Conservation (phyloP, 2,888 invertebrate species). For the Catocala nupta region DNA sequence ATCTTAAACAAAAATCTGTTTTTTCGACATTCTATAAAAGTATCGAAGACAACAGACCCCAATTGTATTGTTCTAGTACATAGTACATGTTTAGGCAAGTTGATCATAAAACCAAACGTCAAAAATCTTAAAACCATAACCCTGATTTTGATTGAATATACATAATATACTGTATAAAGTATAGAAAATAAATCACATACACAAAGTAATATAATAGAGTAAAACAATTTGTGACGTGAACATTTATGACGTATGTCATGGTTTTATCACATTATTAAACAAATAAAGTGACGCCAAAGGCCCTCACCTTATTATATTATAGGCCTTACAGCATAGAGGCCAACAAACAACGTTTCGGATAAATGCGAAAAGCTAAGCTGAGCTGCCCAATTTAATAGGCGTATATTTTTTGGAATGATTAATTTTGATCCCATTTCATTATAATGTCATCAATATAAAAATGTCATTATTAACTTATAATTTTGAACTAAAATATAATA, state of each 20-base stretch:
- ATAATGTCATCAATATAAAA: conserved; percentile 6
- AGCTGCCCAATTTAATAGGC: conserved; percentile 21
- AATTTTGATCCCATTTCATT: conserved; percentile 52
- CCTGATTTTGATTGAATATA: conserved; percentile 62
- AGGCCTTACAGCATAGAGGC: conserved; percentile 41
- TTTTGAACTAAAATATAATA: conserved; percentile 24
- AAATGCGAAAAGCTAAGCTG: conserved; percentile 37
- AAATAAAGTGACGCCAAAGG: conserved; percentile 28
- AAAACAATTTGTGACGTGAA: conserved; percentile 55
- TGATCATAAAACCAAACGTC: conserved; percentile 50
- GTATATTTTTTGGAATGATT: conserved; percentile 52
- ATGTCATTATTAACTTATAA: conserved; percentile 5
- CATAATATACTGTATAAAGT: conserved; percentile 34
- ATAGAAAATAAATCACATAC: conserved; percentile 47
- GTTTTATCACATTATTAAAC: conserved; percentile 50
- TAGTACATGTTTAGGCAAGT: conserved; percentile 40
- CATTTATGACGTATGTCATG: conserved; percentile 55
- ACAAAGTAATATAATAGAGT: conserved; percentile 44
- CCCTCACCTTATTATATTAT: conserved; percentile 28
- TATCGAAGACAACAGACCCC: conserved; percentile 1
- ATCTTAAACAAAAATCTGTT: conserved; percentile 1
- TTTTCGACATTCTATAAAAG: background rate
- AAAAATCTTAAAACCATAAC: conserved; percentile 48
- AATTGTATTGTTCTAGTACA: background rate
- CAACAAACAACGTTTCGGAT: conserved; percentile 21